A percentile compares a stretch with the other conserved stretches of the same genome.
phyloP scores from a whole-genome alignment of 1,140 invertebrate genomes.

The Acromyrmex echinatior region DNA sequence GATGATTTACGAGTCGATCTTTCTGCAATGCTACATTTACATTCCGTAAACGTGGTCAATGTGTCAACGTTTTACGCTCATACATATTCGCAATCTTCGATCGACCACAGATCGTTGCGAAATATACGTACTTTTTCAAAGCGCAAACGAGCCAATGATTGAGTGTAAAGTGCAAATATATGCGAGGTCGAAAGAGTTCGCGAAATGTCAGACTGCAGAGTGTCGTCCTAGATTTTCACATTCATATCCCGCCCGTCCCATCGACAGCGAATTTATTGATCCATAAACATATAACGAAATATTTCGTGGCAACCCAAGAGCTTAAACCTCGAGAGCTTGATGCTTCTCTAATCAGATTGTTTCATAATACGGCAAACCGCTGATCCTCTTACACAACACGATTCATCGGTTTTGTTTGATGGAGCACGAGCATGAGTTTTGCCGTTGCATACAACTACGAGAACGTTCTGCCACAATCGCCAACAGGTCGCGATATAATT shows the following conservation, averaged over 20 bases:
- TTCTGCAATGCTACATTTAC: background rate
- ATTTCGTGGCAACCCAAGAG: slow-evolving; percentile 29
- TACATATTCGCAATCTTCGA: slow-evolving; percentile 15
- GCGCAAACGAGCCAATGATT: background rate
- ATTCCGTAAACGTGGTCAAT: background rate
- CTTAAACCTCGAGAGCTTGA: background rate
- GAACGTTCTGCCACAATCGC: slow-evolving; percentile 14
- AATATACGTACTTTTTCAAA: background rate
- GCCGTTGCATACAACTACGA: slow-evolving; percentile 3
- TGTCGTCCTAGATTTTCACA: slow-evolving; percentile 34
- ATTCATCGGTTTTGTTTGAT: slow-evolving; percentile 27
- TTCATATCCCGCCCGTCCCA: slow-evolving; percentile 36
- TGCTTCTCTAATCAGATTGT: background rate
- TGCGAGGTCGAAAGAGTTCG: background rate
- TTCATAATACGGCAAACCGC: slow-evolving; percentile 29
- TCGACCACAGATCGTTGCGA: background rate
- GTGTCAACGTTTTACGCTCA: background rate
- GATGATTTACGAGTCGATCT: slow-evolving; percentile 45
- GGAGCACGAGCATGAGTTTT: background rate
- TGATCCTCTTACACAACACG: slow-evolving; percentile 10
- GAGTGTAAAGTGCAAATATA: background rate
- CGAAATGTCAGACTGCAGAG: slow-evolving; percentile 43
- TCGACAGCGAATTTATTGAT: slow-evolving; percentile 47
- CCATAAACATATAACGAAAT: slow-evolving; percentile 63
- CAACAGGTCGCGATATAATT: slow-evolving; percentile 56